Evolutionary conservation across 2,113 vertebrate species (phyloP).

Genomic region (Corythaixoides concolor): DNA sequence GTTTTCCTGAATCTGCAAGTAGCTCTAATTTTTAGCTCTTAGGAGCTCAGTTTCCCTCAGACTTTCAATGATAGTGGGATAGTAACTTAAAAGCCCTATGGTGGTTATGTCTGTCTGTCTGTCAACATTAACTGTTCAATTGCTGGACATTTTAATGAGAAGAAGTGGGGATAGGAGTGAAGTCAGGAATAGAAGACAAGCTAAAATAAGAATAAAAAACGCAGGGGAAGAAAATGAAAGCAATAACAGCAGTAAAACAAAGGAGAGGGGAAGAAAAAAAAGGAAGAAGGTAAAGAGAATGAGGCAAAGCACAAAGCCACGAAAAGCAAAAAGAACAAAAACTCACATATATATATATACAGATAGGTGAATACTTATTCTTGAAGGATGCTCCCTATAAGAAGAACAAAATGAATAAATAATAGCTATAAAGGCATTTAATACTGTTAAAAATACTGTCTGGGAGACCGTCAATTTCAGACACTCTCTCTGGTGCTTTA

Average conservation of each 20-base stretch:
- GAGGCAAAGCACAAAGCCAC: not conserved
- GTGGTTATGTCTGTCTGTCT: not conserved
- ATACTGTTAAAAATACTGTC: not conserved
- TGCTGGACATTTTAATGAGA: not conserved
- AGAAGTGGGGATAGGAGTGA: not conserved
- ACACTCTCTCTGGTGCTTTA: not conserved
- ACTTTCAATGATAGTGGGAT: not conserved
- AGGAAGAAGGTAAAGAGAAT: not conserved
- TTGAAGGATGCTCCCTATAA: not conserved
- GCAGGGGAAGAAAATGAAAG: not conserved
- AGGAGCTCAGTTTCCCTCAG: not conserved
- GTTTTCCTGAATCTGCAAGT: not conserved
- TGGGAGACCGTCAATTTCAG: not conserved
- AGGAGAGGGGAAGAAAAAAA: not conserved
- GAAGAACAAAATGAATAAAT: slow-evolving; percentile 43
- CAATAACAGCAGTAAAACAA: not conserved
- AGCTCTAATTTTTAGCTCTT: not conserved
- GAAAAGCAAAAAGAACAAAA: not conserved
- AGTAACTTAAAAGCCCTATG: not conserved
- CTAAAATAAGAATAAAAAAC: not conserved
- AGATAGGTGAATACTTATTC: not conserved
- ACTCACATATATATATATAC: not conserved
- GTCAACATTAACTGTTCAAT: not conserved
- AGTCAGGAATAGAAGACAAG: not conserved
- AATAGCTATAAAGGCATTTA: slow-evolving; percentile 1